Conservation (phyloP, 2,888 invertebrate species). For the Drosophila subsilvestris region DNA sequence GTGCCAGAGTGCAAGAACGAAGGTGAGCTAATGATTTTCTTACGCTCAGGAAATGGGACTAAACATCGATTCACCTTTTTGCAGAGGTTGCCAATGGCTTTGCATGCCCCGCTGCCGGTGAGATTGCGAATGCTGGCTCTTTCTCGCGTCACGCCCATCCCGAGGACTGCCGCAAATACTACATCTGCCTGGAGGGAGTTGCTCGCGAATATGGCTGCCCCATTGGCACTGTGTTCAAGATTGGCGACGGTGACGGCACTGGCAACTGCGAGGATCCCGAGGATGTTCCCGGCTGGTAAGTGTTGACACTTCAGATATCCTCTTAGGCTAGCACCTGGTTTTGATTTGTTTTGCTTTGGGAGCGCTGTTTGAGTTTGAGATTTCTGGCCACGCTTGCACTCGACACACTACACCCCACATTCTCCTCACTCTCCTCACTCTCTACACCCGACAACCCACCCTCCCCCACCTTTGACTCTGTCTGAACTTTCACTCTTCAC, state of each 20-base stretch:
- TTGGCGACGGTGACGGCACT: conserved; percentile 94
- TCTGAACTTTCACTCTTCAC: conserved; percentile 17
- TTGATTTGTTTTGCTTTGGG: conserved; percentile 56
- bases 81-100: conserved; percentile 96
- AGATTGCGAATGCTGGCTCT: conserved; percentile 92
- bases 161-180: conserved; percentile 97
- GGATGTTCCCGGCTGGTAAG: conserved; percentile 98
- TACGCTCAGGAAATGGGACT: rapidly evolving
- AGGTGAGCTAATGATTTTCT: conserved; percentile 85
- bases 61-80: conserved; percentile 65
- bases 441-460: conserved; percentile 19
- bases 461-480: neutral
- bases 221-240: conserved; percentile 97
- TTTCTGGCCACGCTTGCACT: conserved; percentile 55
- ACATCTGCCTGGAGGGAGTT: conserved; percentile 95
- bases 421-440: conserved; percentile 15
- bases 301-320: conserved; percentile 54
- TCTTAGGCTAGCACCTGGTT: conserved; percentile 48
- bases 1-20: conserved; percentile 95
- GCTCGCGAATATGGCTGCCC: conserved; percentile 98
- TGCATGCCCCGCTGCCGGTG: conserved; percentile 91
- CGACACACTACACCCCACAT: conserved; percentile 11
- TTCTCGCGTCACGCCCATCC: conserved; percentile 98
- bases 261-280: conserved; percentile 98
- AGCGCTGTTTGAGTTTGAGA: conserved; percentile 37